These are phyloP conservation scores for Euplexia lucipara DNA, from an alignment of 2,888 invertebrate species.

Conservation along the genomic window DNA sequence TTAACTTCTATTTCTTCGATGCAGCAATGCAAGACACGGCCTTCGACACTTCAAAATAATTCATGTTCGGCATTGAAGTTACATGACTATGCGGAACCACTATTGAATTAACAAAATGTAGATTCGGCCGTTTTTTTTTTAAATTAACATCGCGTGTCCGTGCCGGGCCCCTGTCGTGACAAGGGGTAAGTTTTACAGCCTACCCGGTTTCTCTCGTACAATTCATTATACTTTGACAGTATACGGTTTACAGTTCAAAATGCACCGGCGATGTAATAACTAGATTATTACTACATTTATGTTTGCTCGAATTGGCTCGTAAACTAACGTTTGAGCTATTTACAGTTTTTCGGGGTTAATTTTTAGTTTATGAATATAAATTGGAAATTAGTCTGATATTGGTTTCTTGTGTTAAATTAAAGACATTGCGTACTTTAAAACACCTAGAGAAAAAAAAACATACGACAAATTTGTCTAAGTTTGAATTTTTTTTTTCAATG, in stretches of 20 bases:
- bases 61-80: slow-evolving; percentile 10
- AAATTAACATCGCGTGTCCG: slow-evolving; percentile 70
- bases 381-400: background rate
- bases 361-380: slow-evolving; percentile 24
- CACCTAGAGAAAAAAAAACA: no score
- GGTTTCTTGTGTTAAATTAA: no score
- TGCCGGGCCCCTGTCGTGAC: slow-evolving; percentile 64
- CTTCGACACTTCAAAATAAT: slow-evolving; percentile 8
- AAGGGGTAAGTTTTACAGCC: slow-evolving; percentile 66
- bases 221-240: slow-evolving; percentile 68
- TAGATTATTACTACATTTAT: slow-evolving; percentile 45
- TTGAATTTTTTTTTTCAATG: no score
- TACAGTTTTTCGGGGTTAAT: slow-evolving; percentile 11
- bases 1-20: background rate
- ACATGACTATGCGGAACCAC: slow-evolving; percentile 54
- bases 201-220: slow-evolving; percentile 58
- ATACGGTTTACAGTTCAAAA: slow-evolving; percentile 56
- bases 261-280: slow-evolving; percentile 59
- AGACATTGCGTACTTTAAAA: background rate
- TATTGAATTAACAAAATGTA: slow-evolving; percentile 28
- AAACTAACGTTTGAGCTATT: slow-evolving; percentile 25
- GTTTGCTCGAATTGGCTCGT: slow-evolving; percentile 42
- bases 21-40: background rate
- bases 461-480: no score
- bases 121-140: slow-evolving; percentile 60